These are phyloP conservation scores for Nemapogon koenigi DNA, from an alignment of 2,888 invertebrate genomes.

Conservation along the genomic window DNA sequence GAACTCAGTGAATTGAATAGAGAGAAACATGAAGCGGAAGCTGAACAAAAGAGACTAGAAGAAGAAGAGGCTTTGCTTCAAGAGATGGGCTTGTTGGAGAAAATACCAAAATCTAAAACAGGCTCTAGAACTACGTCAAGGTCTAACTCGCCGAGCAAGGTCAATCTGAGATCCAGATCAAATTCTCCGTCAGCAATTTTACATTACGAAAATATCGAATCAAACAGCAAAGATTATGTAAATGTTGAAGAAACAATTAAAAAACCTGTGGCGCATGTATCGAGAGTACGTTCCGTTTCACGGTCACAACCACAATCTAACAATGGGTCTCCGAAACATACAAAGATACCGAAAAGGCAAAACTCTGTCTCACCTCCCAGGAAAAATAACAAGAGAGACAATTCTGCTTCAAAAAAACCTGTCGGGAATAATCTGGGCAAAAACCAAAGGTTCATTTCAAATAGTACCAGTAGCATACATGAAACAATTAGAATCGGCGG, in stretches of 20 bases:
- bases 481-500: conserved; percentile 50
- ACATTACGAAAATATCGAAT: conserved; percentile 33
- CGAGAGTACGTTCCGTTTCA: conserved; percentile 38
- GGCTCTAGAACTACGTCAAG: conserved; percentile 38
- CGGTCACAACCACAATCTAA: conserved; percentile 55
- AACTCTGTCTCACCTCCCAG: conserved; percentile 49
- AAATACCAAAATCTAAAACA: conserved; percentile 28
- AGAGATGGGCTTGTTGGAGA: conserved; percentile 54
- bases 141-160: conserved; percentile 46
- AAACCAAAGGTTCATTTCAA: conserved; percentile 50
- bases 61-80: conserved; percentile 53
- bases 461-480: conserved; percentile 55
- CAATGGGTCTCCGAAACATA: conserved; percentile 52
- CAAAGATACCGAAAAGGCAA: conserved; percentile 56
- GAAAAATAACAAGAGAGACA: conserved; percentile 22
- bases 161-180: conserved; percentile 45
- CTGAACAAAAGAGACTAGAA: conserved; percentile 41
- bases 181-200: conserved; percentile 48
- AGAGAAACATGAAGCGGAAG: conserved; percentile 54
- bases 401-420: conserved; percentile 27
- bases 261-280: conserved; percentile 38
- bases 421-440: conserved; percentile 32
- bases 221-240: conserved; percentile 30
- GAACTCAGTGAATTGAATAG: conserved; percentile 54
- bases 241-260: conserved; percentile 31